A percentile compares a stretch with the other conserved stretches of the same genome.
Evolutionary conservation across 1,140 invertebrate species (phyloP).

Genomic region (Achroia grisella): DNA sequence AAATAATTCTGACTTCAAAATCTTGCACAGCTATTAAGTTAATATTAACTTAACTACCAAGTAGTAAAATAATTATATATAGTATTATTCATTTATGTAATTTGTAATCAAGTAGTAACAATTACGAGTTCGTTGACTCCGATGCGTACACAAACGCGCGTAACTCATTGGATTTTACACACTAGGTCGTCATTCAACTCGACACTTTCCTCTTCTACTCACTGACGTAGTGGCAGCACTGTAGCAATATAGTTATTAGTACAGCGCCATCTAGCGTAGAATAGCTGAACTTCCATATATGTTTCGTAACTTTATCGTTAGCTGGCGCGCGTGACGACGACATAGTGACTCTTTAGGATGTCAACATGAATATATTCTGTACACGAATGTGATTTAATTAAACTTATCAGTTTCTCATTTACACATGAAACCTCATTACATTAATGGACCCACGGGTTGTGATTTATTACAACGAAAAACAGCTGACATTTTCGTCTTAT

Average conservation of each 20-base stretch:
- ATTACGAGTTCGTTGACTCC: conserved; percentile 52
- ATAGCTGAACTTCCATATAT: conserved; percentile 39
- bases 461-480: no score
- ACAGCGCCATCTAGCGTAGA: conserved; percentile 51
- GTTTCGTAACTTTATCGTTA: conserved; percentile 26
- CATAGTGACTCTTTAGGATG: neutral
- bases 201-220: conserved; percentile 23
- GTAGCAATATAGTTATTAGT: neutral
- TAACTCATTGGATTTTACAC: conserved; percentile 44
- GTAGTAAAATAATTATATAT: no score
- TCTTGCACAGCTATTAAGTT: no score
- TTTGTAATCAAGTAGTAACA: neutral
- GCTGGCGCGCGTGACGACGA: conserved; percentile 36
- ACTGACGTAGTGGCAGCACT: conserved; percentile 18
- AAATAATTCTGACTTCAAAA: no score
- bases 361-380: no score
- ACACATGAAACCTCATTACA: no score
- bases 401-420: no score
- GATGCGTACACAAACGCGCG: conserved; percentile 34
- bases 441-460: no score
- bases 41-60: no score
- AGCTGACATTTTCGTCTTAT: no score
- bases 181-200: conserved; percentile 6
- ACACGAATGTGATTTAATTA: no score
- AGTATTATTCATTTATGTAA: no score